Percentiles rank a stretch among this genome's conserved stretches.
phyloP scores from a whole-genome alignment of 1,140 invertebrate species.

The Sitodiplosis mosellana region DNA sequence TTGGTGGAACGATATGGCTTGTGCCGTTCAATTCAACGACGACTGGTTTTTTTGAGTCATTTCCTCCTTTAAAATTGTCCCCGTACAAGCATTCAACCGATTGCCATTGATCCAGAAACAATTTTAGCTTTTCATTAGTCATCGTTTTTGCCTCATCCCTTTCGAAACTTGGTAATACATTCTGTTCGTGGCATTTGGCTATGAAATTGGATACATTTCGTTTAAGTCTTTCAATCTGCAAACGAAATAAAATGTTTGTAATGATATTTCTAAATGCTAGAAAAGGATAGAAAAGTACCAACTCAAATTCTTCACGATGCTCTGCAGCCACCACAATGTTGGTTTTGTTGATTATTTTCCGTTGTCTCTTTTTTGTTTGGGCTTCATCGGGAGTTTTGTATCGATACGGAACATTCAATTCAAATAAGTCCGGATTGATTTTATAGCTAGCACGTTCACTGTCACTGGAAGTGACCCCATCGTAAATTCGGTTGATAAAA shows the following conservation, averaged over 20 bases:
- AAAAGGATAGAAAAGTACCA: not conserved
- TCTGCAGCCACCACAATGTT: not conserved
- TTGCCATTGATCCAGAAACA: not conserved
- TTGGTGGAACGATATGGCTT: slow-evolving; percentile 12
- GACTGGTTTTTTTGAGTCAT: not conserved
- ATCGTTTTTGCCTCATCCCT: not conserved
- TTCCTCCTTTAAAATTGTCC: not conserved
- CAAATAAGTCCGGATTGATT: not conserved
- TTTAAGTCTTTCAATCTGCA: not conserved
- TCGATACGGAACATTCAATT: not conserved
- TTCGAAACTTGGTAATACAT: no score
- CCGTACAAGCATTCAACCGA: not conserved
- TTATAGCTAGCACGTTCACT: not conserved
- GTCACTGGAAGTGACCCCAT: not conserved
- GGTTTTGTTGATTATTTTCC: not conserved
- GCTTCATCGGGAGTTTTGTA: not conserved
- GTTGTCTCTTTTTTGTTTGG: not conserved
- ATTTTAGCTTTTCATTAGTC: not conserved
- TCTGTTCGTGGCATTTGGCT: not conserved
- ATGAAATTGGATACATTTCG: not conserved
- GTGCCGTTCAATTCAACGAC: not conserved
- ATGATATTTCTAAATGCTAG: not conserved
- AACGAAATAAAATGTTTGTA: not conserved
- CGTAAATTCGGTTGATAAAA: not conserved
- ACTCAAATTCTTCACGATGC: not conserved